Evolutionary conservation across 2,888 invertebrate genomes (phyloP), one percentile per base, ranked within the genome.

Genomic region (Tachina lurida): DNA sequence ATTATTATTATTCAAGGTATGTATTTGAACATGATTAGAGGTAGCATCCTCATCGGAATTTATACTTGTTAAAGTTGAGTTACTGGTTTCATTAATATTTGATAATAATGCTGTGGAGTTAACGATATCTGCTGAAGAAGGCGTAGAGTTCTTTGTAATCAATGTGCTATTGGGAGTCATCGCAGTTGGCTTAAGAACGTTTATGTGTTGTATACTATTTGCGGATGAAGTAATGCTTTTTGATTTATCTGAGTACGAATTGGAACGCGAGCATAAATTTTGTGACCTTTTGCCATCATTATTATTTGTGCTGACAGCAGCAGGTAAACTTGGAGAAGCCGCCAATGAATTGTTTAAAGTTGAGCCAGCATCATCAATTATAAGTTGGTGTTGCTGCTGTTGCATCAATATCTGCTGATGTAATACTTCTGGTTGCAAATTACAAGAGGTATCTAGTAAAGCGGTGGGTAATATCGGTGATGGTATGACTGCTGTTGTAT

Each of bases 351-450:
- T 73, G 56, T 77, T 52, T 39, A 70, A 41, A 22, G 60, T 45
- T 65, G 67, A 31, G 39, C 22, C 49, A 31, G 60, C 49, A 56
- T 88, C 87, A 15, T 88, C 84, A 8, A 89, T 78, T 39, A 88
- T 47, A 17, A 88, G 62, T 70, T 89, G 88, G 22, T 88, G 87
- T 31, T 77, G 87, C n/a, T 88, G 88, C 17, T 87, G 88, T 10
- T 88, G 87, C 52, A 89, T 76, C 45, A 89, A 71, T 41, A 88
- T 88, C n/a, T 90, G 87, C 22, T 88, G 87, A 9, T 87, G 87
- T 43, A 87, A 88, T 86, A 83, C 85, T 87, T 67, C 88, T 80
- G 71, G 67, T 73, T 74, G 79, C 63, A 81, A 77, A 75, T 68
- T 65, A 58, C 56, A 81, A 62, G 58, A 15, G 12, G 63, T 71